These are phyloP conservation scores for Blomia tropicalis DNA, from an alignment of 2,888 invertebrate species.

Conservation along the genomic window DNA sequence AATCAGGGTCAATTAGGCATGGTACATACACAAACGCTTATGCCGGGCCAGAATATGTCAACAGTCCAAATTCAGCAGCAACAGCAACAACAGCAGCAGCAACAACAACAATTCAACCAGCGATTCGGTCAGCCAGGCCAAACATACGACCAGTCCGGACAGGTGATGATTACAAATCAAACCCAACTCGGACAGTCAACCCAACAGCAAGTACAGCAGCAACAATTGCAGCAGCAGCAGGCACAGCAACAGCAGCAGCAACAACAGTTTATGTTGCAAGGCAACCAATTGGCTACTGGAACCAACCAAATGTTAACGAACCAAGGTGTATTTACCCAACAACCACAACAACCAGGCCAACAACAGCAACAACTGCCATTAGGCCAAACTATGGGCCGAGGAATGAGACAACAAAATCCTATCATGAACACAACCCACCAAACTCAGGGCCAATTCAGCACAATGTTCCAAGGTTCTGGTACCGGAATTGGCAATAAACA, in stretches of 20 bases:
- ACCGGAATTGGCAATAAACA: conserved; percentile 24
- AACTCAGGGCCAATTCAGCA: conserved; percentile 26
- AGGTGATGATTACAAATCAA: neutral
- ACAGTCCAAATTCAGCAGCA: conserved; percentile 15
- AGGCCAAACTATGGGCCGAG: conserved; percentile 34
- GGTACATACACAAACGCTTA: neutral
- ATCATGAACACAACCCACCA: conserved; percentile 55
- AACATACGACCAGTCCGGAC: too few relatives aligned
- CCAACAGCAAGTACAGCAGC: neutral
- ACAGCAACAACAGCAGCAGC: conserved; percentile 25
- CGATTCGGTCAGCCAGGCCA: neutral
- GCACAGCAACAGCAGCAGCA: conserved; percentile 6
- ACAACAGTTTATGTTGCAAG: conserved; percentile 9
- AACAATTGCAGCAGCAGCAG: conserved; percentile 22
- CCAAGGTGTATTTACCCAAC: neutral
- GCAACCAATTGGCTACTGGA: neutral
- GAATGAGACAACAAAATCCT: conserved; percentile 73
- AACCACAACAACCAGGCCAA: neutral
- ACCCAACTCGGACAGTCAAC: neutral
- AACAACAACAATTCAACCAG: conserved; percentile 13
- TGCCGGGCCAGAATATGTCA: conserved; percentile 3
- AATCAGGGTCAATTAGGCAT: neutral
- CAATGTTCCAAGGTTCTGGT: conserved; percentile 20
- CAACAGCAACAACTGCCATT: conserved; percentile 14
- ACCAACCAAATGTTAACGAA: neutral